Base-by-base conservation (phyloP, 2,797 vertebrate genomes). In the Sardinella longiceps region DNA sequence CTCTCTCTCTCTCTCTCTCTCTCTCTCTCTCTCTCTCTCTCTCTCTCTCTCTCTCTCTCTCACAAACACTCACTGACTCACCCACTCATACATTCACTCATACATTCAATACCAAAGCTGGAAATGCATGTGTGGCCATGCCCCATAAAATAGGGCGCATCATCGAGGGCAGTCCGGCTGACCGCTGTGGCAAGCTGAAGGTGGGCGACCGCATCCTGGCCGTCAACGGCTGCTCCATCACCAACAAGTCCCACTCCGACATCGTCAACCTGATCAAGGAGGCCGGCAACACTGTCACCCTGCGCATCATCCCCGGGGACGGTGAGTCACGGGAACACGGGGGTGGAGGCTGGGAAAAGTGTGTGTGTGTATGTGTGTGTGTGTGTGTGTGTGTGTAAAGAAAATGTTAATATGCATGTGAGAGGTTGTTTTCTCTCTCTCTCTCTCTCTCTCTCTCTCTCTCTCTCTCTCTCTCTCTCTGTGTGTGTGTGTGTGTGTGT, bases 121-220 rank as follows among this genome's bases (percentile, higher is more conserved):
- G 96, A 92, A 97, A 97, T 94, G 94, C 96, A 91, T 96, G 96
- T 95, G 96, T 95, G 93, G 95, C 95, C 92, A 97, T 97, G 96
- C 96, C 96, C 95, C 96, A 97, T 95, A 97, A 97, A 96, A 97
- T 97, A 95, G 96, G 96, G 93, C 96, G 96, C 91, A 97, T 97
- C 93, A 97, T 97, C 93, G 96, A 97, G 92, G 96, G 96, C 88
- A 97, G 96, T 89, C 96, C 96, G 30, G 96, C 96, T 46, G 96
- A 97, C 93, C 96, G 96, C 89, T 97, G 96, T 39, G 96, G 96
- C 85, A 96, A 96, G 93, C 95, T 97, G 93, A 97, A 97, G 93
- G 96, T 97, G 84, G 96, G 96, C 85, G 96, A 97, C 92, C 95
- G 96, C 86, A 97, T 97, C 94, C 92, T 97, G 95, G 95, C 96